These are phyloP conservation scores for Halesus radiatus DNA, from an alignment of 1,140 invertebrate species.

Conservation along the genomic window DNA sequence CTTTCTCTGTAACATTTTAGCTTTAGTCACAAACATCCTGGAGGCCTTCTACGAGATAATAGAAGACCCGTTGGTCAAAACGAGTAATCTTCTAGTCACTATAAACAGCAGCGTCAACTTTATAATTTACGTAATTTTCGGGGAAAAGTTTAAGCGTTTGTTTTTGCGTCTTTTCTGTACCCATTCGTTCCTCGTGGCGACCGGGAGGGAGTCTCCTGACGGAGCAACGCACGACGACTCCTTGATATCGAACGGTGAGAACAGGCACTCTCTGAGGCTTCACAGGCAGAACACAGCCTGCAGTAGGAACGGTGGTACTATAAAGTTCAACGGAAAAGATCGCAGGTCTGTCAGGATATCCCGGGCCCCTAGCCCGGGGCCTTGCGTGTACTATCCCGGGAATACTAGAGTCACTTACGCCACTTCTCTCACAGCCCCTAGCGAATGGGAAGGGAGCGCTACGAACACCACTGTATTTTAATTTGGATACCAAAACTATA, in stretches of 20 bases:
- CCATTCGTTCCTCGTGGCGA: constrained; percentile 68
- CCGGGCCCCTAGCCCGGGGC: constrained; percentile 71
- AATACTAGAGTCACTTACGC: constrained; percentile 48
- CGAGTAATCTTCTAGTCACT: constrained; percentile 93
- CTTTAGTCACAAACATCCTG: constrained; percentile 89
- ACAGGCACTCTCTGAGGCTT: constrained; percentile 76
- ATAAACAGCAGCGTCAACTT: constrained; percentile 98
- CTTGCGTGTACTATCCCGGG: constrained; percentile 78
- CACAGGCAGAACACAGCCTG: constrained; percentile 75
- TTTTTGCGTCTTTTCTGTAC: constrained; percentile 91
- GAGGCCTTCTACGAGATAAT: constrained; percentile 81
- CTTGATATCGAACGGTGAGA: constrained; percentile 81
- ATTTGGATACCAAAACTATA: background rate
- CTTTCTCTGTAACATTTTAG: constrained; percentile 93
- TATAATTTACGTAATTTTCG: constrained; percentile 97
- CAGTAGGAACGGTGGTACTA: constrained; percentile 67
- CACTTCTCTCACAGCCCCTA: constrained; percentile 54
- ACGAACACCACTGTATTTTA: constrained; percentile 54
- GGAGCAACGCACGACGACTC: constrained; percentile 83
- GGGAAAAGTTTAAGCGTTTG: constrained; percentile 94
- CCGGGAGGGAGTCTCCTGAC: constrained; percentile 78
- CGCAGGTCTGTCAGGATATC: constrained; percentile 51
- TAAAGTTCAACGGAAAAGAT: constrained; percentile 62
- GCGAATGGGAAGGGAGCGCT: constrained; percentile 52
- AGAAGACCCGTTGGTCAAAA: constrained; percentile 84